Percentiles rank a stretch among this genome's conserved stretches.
These are phyloP conservation scores for Pseudomyrmex sp. DNA, from an alignment of 1,140 invertebrate species.

Conservation along the genomic window DNA sequence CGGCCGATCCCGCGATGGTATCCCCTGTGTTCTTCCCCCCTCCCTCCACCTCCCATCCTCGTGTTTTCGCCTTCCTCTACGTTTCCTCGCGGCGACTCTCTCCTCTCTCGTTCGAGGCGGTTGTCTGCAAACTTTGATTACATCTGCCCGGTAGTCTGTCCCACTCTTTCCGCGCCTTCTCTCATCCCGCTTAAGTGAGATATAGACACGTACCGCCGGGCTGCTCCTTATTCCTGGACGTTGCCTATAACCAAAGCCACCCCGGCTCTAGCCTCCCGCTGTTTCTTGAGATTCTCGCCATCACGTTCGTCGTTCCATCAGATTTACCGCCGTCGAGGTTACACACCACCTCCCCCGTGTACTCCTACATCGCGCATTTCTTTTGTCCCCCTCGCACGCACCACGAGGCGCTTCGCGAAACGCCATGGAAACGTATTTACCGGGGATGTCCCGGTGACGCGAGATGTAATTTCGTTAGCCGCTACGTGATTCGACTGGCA, in stretches of 20 bases:
- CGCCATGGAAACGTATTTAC: constrained; percentile 71
- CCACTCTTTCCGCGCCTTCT: neutral
- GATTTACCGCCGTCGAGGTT: constrained; percentile 39
- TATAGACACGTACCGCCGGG: constrained; percentile 61
- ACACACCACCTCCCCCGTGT: neutral
- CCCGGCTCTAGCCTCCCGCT: neutral
- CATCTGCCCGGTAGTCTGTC: constrained; percentile 69
- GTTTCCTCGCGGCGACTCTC: constrained; percentile 10
- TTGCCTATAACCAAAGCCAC: constrained; percentile 16
- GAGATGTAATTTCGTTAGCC: constrained; percentile 72
- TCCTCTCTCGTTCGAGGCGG: constrained; percentile 52
- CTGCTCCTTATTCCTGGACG: constrained; percentile 67
- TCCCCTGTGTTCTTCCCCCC: constrained; percentile 27
- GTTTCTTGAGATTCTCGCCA: constrained; percentile 24
- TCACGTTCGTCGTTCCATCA: constrained; percentile 30
- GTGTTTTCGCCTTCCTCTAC: too few species aligned
- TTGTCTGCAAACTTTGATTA: constrained; percentile 78
- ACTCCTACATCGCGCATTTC: neutral
- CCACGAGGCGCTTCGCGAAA: constrained; percentile 39
- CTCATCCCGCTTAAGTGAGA: constrained; percentile 56
- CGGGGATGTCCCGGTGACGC: constrained; percentile 68
- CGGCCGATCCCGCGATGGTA: constrained; percentile 45
- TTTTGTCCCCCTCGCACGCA: neutral
- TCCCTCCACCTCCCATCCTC: neutral
- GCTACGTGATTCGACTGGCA: constrained; percentile 71